phyloP scores from a whole-genome alignment of 1,140 invertebrate genomes.

The Tetragonula clypearis region DNA sequence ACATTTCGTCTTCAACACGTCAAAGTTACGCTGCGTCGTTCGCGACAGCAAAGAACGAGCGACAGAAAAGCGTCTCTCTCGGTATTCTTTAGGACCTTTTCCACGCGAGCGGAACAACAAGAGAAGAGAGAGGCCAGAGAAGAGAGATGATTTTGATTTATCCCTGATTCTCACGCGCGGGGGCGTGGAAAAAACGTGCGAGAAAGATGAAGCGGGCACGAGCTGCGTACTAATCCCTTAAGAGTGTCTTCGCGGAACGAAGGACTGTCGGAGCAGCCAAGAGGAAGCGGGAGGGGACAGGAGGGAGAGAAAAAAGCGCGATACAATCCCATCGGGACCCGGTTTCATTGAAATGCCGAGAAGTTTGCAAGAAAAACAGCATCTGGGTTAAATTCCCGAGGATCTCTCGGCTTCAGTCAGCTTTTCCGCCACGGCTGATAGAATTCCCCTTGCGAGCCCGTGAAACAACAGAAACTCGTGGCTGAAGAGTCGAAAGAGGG shows the following conservation, averaged over 20 bases:
- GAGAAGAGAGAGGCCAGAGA: not conserved
- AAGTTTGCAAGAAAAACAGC: slow-evolving; percentile 51
- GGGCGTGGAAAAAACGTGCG: not conserved
- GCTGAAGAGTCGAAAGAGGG: no score
- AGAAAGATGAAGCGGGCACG: not conserved
- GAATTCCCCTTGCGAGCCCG: slow-evolving; percentile 33
- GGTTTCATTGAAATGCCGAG: slow-evolving; percentile 56
- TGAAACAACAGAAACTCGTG: not conserved
- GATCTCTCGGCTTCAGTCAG: slow-evolving; percentile 39
- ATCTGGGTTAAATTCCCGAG: slow-evolving; percentile 61
- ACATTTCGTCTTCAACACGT: not conserved
- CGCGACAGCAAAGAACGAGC: not conserved
- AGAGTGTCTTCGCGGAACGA: slow-evolving; percentile 5
- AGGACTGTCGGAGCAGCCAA: not conserved
- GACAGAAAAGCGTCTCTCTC: not conserved
- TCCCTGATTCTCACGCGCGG: slow-evolving; percentile 13
- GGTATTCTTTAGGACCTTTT: not conserved
- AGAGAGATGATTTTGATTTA: slow-evolving; percentile 37
- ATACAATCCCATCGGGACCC: slow-evolving; percentile 51
- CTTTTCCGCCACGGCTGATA: slow-evolving; percentile 25
- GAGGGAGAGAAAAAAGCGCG: slow-evolving; percentile 38
- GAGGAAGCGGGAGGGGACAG: slow-evolving; percentile 4
- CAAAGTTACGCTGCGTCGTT: not conserved
- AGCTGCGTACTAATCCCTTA: slow-evolving; percentile 34
- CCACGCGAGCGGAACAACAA: no score